Percentiles rank a stretch among this genome's conserved stretches.
phyloP scores from a whole-genome alignment of 2,113 vertebrate genomes.

The Glaucomys volans region DNA sequence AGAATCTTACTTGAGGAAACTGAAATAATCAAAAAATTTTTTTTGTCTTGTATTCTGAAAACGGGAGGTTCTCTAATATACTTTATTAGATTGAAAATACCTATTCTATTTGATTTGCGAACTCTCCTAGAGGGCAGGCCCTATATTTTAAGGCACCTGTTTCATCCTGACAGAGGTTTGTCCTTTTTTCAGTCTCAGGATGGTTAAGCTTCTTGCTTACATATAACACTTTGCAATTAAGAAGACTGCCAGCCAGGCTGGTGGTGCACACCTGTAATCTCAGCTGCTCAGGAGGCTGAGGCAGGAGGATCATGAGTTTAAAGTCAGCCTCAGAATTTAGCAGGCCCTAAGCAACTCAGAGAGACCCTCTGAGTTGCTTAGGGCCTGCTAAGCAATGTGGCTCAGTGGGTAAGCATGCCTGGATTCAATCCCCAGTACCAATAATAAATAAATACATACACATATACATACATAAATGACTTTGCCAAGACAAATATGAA shows the following conservation, averaged over 20 bases:
- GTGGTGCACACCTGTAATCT: background rate
- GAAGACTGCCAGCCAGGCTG: background rate
- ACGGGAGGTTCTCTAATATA: background rate
- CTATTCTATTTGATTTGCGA: background rate
- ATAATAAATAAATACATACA: background rate
- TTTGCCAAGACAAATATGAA: background rate
- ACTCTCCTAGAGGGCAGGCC: background rate
- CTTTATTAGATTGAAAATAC: background rate
- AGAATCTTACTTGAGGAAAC: conserved; percentile 12
- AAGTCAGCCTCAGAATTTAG: background rate
- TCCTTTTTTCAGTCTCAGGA: background rate
- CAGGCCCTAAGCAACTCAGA: background rate
- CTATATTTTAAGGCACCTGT: background rate
- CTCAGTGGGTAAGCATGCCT: background rate
- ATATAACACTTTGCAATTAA: background rate
- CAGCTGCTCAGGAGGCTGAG: background rate
- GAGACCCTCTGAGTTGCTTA: too few relatives aligned
- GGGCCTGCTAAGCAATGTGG: too few relatives aligned
- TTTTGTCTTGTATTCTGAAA: background rate
- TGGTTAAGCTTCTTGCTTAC: background rate
- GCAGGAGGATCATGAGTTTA: background rate
- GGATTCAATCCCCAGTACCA: background rate
- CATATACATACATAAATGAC: too few relatives aligned
- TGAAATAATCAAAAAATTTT: background rate
- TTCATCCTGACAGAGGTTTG: background rate